Conservation (phyloP, 2,888 invertebrate species). For the Quadroppia sp. region DNA sequence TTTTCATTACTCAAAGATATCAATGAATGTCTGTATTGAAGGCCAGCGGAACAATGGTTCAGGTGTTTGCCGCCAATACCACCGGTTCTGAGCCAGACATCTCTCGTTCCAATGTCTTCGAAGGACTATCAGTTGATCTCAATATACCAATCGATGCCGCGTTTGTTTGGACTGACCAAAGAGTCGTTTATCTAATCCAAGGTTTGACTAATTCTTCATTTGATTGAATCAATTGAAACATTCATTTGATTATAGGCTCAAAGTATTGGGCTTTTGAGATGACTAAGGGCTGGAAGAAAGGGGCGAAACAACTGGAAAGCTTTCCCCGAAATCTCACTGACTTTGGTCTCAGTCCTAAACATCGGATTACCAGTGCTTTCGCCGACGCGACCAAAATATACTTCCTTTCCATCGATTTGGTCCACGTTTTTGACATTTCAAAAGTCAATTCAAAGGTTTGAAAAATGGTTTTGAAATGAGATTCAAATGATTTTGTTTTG, state of each 20-base stretch:
- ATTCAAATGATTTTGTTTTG: too few relatives aligned
- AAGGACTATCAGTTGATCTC: not conserved
- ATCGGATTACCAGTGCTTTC: not conserved
- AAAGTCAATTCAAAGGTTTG: not conserved
- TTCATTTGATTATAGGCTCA: not conserved
- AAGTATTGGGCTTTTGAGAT: not conserved
- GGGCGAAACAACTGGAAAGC: not conserved
- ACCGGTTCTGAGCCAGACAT: not conserved
- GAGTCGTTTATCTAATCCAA: not conserved
- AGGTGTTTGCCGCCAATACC: not conserved
- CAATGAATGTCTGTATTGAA: not conserved
- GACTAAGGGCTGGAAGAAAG: not conserved
- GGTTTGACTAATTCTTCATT: not conserved
- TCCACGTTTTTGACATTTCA: not conserved
- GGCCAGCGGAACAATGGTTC: not conserved
- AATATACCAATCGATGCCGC: not conserved
- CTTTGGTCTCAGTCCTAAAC: not conserved
- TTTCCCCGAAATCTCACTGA: not conserved
- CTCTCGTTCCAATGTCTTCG: not conserved
- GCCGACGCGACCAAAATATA: not conserved
- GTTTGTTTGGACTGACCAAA: not conserved
- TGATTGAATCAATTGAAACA: not conserved
- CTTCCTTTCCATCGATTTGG: not conserved
- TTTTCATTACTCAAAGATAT: not conserved
- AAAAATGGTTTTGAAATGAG: too few relatives aligned